phyloP scores from a whole-genome alignment of 2,797 vertebrate genomes.

The Babyrousa celebensis region DNA sequence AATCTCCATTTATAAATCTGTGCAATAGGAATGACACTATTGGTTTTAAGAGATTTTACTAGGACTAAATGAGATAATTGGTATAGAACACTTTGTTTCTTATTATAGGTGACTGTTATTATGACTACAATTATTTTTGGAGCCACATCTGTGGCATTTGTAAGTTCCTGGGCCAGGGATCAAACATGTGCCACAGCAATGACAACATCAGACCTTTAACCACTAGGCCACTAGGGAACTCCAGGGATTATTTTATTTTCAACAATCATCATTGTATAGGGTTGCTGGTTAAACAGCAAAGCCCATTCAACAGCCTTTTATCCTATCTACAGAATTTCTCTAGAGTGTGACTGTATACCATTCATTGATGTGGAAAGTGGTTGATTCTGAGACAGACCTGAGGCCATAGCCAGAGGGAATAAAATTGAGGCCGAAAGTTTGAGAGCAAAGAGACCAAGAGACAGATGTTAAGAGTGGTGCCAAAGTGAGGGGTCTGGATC shows the following conservation, averaged over 20 bases:
- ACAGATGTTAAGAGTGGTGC: neutral
- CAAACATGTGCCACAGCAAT: too few relatives aligned
- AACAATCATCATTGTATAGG: neutral
- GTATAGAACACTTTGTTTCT: constrained; percentile 41
- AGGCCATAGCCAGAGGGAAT: constrained; percentile 12
- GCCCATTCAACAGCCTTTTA: neutral
- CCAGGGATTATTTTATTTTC: neutral
- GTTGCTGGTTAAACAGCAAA: constrained; percentile 48
- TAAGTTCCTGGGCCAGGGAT: too few relatives aligned
- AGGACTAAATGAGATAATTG: neutral
- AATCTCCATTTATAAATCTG: constrained; percentile 41
- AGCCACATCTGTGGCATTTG: too few relatives aligned
- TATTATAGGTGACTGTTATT: neutral
- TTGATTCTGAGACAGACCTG: constrained; percentile 33
- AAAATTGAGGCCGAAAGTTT: neutral
- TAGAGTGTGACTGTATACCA: neutral
- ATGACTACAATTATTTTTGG: neutral
- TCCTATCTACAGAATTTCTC: constrained; percentile 36
- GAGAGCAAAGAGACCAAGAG: neutral
- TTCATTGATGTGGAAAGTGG: neutral
- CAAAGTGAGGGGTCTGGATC: neutral
- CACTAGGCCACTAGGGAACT: too few relatives aligned
- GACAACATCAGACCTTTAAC: too few relatives aligned
- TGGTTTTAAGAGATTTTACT: neutral
- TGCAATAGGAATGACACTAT: neutral